Percentiles rank a stretch among this genome's conserved stretches.
Evolutionary conservation across 2,113 vertebrate genomes (phyloP).

Genomic region (Carassius gibelio): DNA sequence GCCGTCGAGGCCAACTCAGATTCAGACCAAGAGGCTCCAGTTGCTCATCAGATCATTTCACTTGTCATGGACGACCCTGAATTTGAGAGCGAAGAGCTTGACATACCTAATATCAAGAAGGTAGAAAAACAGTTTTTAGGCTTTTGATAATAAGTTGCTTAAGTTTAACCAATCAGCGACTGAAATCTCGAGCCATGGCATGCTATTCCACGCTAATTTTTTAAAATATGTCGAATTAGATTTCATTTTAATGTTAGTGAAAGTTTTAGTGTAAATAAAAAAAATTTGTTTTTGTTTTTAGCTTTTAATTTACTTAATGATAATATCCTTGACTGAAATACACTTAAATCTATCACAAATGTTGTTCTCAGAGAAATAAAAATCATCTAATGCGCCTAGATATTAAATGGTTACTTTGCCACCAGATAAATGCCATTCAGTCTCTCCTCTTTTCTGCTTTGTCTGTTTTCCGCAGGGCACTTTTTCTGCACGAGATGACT

Average conservation of each 20-base stretch:
- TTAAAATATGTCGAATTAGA: too few species aligned
- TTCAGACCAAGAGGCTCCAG: conserved; percentile 80
- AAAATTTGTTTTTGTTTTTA: neutral
- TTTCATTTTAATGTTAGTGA: neutral
- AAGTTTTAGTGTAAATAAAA: neutral
- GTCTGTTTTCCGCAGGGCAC: conserved; percentile 64
- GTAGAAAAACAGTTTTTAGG: neutral
- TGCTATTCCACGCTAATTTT: neutral
- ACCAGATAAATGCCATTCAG: neutral
- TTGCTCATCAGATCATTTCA: conserved; percentile 83
- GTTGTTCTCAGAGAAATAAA: neutral
- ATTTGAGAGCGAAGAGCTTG: conserved; percentile 80
- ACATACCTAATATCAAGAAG: conserved; percentile 64
- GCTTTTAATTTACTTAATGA: neutral
- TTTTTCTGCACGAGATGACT: conserved; percentile 78
- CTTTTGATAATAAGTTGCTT: neutral
- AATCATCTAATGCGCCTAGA: neutral
- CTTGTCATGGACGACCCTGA: conserved; percentile 88
- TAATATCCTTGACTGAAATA: too few species aligned
- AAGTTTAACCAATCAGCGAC: too few species aligned
- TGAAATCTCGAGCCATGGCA: neutral
- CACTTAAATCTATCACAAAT: too few species aligned
- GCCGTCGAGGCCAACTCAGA: conserved; percentile 66
- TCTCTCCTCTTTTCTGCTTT: neutral
- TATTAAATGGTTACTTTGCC: neutral